phyloP scores from a whole-genome alignment of 92 coral and sea anemone species.

The Epizoanthus ramosus region DNA sequence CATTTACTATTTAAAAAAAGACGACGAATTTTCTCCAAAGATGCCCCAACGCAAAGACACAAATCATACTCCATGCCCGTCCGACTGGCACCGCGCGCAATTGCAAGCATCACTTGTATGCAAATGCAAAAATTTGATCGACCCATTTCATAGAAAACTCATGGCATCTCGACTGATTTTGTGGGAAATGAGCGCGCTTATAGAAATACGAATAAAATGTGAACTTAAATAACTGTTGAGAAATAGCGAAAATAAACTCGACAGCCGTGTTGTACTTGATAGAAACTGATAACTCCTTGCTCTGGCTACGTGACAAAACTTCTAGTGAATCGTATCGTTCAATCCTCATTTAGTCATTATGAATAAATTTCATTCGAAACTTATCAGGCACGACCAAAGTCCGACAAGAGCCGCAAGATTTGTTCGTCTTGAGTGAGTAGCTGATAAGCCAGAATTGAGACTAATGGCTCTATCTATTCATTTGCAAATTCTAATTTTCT shows the following conservation, averaged over 20 bases:
- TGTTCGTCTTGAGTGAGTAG: slow-evolving; percentile 35
- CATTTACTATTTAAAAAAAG: not conserved
- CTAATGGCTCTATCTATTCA: slow-evolving; percentile 41
- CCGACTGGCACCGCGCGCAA: slow-evolving; percentile 19
- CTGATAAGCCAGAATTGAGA: slow-evolving; percentile 13
- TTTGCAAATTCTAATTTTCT: slow-evolving; percentile 61
- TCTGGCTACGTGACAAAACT: slow-evolving; percentile 38
- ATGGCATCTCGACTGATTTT: not conserved
- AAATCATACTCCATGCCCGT: not conserved
- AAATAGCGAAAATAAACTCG: not conserved
- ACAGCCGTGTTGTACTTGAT: not conserved
- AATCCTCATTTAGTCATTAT: slow-evolving; percentile 25
- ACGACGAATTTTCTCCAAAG: slow-evolving; percentile 11
- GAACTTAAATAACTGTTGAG: not conserved
- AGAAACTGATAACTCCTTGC: not conserved
- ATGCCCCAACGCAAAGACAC: slow-evolving; percentile 21
- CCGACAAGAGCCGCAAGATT: slow-evolving; percentile 19
- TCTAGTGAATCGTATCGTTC: slow-evolving; percentile 8
- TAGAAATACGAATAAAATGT: not conserved
- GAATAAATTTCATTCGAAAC: slow-evolving; percentile 30
- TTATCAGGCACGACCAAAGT: slow-evolving; percentile 32
- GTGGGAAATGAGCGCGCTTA: not conserved
- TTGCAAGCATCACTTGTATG: slow-evolving; percentile 11
- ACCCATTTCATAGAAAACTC: not conserved
- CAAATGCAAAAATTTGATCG: slow-evolving; percentile 8